Evolutionary conservation across 2,888 invertebrate species (phyloP), one percentile per base, ranked within the genome.

Genomic region (Chironomus riparius): DNA sequence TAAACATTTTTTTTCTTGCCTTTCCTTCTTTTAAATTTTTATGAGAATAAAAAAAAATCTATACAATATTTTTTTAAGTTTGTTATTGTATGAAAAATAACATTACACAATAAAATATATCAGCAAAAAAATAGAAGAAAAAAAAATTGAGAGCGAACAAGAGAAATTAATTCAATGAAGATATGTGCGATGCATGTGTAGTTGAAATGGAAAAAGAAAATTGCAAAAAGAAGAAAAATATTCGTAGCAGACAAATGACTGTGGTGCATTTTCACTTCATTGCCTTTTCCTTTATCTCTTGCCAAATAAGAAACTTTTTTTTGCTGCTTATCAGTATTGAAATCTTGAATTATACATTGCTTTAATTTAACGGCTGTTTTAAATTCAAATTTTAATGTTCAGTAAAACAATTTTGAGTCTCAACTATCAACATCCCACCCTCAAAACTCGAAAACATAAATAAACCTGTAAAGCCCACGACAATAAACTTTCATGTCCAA

Each of bases 1-100:
- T 68, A 68, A 68, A 65, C 65, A 21, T 65, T 65, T 65, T 62
- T 62, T 65, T 56, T 56, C 56, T 56, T 18, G n/a, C 65, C 21
- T 65, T 65, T 22, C 65, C 22, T 24, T 65, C 65, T 21, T 56
- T 56, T 56, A n/a, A n/a, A n/a, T n/a, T 18, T 18, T 56, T 38
- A 15, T 56, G 56, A 56, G 56, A 56, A 38, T 38, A 10, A 38
- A 38, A 38, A 56, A 56, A 18, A 56, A 18, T 56, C 15, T 56
- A 18, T 56, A 56, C 18, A 56, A 18, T 15, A 15, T 50, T 50
- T 56, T 18, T 56, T 56, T 15, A 15, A 56, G n/a, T 56, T 56
- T 38, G 38, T 38, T 38, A 38, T 56, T 56, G 56, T 56, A 56
- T 56, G 56, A 56, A 56, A n/a, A 56, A 56, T 56, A 56, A 15